Conservation (phyloP, 2,888 invertebrate species). For the Parnassius glacialis region DNA sequence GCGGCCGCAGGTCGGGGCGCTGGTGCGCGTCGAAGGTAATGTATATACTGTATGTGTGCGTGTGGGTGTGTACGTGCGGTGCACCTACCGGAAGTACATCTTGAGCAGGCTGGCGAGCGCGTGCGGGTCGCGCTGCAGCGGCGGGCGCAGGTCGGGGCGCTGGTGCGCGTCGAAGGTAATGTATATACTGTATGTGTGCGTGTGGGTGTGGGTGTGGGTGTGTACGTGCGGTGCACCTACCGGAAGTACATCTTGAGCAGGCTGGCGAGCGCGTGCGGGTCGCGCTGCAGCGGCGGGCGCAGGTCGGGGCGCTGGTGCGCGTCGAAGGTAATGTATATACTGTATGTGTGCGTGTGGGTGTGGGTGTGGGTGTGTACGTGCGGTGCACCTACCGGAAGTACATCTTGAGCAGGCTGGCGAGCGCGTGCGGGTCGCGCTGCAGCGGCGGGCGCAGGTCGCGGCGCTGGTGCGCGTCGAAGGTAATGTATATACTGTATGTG, state of each 20-base stretch:
- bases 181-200: neutral
- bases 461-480: constrained; percentile 82
- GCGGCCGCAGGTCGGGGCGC: constrained; percentile 84
- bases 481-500: no score
- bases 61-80: neutral
- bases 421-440: constrained; percentile 93
- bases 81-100: constrained; percentile 90
- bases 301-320: constrained; percentile 89
- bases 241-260: constrained; percentile 97
- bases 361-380: no score
- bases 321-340: no score
- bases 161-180: constrained; percentile 90
- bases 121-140: neutral
- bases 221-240: constrained; percentile 38
- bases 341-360: no score
- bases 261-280: constrained; percentile 98
- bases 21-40: constrained; percentile 90
- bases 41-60: neutral
- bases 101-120: constrained; percentile 82
- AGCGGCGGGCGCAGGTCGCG: constrained; percentile 84
- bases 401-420: constrained; percentile 97
- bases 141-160: constrained; percentile 88
- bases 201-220: no score
- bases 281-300: constrained; percentile 89
- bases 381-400: constrained; percentile 84